Evolutionary conservation across 2,888 invertebrate genomes (phyloP).

Genomic region (Diachrysia chrysitis): DNA sequence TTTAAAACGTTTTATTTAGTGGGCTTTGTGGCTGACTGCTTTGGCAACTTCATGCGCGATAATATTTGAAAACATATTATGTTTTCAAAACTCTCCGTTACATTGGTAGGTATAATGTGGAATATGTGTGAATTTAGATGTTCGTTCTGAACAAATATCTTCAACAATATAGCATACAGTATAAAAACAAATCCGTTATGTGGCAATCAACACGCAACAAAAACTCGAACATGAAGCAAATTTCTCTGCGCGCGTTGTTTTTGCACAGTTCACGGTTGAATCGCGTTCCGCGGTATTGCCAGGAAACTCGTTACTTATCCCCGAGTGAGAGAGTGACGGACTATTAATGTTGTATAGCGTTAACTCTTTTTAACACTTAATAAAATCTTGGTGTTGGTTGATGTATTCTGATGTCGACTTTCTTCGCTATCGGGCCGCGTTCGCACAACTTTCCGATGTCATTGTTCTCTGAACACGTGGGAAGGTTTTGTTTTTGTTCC

Average conservation of each 20-base stretch:
- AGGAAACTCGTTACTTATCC: slow-evolving; percentile 71
- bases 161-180: slow-evolving; percentile 39
- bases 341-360: slow-evolving; percentile 49
- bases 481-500: slow-evolving; percentile 72
- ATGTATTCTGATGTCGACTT: slow-evolving; percentile 73
- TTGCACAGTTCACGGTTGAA: slow-evolving; percentile 77
- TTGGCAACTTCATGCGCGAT: neutral
- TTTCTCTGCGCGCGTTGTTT: slow-evolving; percentile 79
- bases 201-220: slow-evolving; percentile 77
- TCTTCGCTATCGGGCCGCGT: slow-evolving; percentile 71
- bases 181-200: slow-evolving; percentile 76
- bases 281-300: slow-evolving; percentile 76
- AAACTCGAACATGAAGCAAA: slow-evolving; percentile 76
- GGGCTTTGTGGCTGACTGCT: neutral
- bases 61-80: too few species aligned
- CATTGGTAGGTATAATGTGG: neutral
- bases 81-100: neutral
- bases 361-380: slow-evolving; percentile 58
- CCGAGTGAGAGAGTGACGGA: slow-evolving; percentile 52
- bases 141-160: slow-evolving; percentile 28
- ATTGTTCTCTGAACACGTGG: slow-evolving; percentile 77
- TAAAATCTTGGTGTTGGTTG: slow-evolving; percentile 50
- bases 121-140: neutral
- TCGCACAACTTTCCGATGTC: slow-evolving; percentile 83
- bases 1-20: too few species aligned